These are phyloP conservation scores for Chrysotoxum bicinctum DNA, from an alignment of 2,888 invertebrate genomes.

Conservation along the genomic window DNA sequence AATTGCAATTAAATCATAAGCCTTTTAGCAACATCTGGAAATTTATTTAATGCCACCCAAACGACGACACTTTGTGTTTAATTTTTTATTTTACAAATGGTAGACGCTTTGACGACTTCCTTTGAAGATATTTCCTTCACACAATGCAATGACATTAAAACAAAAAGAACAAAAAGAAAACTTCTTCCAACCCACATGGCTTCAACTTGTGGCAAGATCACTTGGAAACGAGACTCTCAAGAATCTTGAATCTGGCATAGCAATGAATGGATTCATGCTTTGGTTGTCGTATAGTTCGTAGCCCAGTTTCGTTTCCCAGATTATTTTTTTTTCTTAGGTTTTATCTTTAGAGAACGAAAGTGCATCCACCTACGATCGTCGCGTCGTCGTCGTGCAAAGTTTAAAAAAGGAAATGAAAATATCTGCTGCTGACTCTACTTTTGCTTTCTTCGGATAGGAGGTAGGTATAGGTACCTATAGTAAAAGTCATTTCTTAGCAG, in stretches of 20 bases:
- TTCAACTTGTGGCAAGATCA: neutral
- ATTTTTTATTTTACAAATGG: neutral
- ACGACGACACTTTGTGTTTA: neutral
- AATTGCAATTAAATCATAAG: neutral
- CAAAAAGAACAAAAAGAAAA: neutral
- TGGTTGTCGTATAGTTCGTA: neutral
- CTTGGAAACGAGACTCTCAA: neutral
- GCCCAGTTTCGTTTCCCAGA: conserved; percentile 22
- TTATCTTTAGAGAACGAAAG: conserved; percentile 2
- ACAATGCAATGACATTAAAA: neutral
- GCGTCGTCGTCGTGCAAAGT: neutral
- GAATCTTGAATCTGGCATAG: neutral
- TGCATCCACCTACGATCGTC: conserved; percentile 29
- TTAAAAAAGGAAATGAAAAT: conserved; percentile 11
- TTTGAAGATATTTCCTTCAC: neutral
- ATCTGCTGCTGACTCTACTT: neutral
- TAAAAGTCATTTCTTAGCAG: neutral
- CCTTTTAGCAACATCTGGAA: neutral
- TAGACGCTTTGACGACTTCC: conserved; percentile 24
- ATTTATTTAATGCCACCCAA: conserved; percentile 1
- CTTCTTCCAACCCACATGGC: neutral
- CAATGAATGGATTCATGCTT: neutral
- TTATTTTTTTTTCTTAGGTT: neutral
- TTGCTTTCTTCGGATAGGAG: conserved; percentile 7
- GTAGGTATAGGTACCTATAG: neutral